Conservation (phyloP, 1,140 invertebrate species). For the Meloidogyne floridensis region DNA sequence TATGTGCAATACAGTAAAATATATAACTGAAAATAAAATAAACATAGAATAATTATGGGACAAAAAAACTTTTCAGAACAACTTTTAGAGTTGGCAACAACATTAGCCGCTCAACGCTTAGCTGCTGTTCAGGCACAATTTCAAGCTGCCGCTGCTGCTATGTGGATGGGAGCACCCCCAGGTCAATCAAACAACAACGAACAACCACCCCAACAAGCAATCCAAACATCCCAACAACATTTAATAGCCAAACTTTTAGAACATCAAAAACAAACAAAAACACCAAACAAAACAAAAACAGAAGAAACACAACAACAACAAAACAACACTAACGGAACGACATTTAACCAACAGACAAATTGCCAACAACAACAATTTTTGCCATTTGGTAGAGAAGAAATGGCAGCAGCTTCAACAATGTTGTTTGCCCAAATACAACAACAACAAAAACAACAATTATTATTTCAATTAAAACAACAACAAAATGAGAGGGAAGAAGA, state of each 20-base stretch:
- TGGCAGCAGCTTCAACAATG: not conserved
- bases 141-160: constrained; percentile 21
- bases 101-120: constrained; percentile 15
- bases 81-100: constrained; percentile 20
- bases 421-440: not conserved
- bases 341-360: constrained; percentile 2
- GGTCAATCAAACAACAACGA: not conserved
- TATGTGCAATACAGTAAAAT: too few species aligned
- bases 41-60: too few species aligned
- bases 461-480: not conserved
- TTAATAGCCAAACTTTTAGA: constrained; percentile 16
- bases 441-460: not conserved
- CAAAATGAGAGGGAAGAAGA: not conserved
- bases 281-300: not conserved
- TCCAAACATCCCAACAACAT: not conserved
- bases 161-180: constrained; percentile 5
- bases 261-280: constrained; percentile 18
- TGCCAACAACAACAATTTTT: not conserved
- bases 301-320: not conserved
- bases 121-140: constrained; percentile 27
- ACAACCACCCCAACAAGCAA: not conserved
- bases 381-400: not conserved
- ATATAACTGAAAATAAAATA: too few species aligned
- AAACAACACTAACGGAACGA: not conserved
- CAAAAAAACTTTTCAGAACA: constrained; percentile 19